Conservation (phyloP, 2,113 vertebrate genomes). For the Pygoscelis antarcticus region DNA sequence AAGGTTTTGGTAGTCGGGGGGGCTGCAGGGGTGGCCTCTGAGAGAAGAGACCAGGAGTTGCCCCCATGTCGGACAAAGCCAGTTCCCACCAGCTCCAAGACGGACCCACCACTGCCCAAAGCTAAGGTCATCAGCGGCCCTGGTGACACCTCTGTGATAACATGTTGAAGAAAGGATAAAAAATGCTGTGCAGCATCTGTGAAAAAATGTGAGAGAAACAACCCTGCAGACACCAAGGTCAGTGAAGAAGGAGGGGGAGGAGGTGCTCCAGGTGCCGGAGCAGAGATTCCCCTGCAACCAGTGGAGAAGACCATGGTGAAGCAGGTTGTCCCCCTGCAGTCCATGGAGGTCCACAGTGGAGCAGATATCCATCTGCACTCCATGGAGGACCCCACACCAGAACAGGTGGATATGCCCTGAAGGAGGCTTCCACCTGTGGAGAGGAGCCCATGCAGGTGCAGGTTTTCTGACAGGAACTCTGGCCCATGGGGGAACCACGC, state of each 20-base stretch:
- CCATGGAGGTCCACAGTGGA: no score
- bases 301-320: not conserved
- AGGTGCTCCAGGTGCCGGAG: fast-evolving
- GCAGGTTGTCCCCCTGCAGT: not conserved
- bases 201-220: not conserved
- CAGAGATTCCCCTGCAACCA: not conserved
- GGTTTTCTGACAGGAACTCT: not conserved
- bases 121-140: no score
- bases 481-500: not conserved
- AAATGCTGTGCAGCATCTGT: not conserved
- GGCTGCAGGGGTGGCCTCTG: not conserved
- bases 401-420: not conserved
- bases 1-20: not conserved
- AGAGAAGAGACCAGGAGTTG: not conserved
- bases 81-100: not conserved
- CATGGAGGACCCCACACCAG: not conserved
- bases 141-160: not conserved
- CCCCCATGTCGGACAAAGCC: not conserved
- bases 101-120: not conserved
- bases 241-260: not conserved
- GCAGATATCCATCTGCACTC: not conserved
- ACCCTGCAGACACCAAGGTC: not conserved
- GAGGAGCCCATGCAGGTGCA: not conserved
- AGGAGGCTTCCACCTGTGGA: not conserved
- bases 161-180: not conserved